A percentile compares a stretch with the other conserved stretches of the same genome.
Conservation (phyloP, 2,113 vertebrate genomes). For the Pseudorasbora parva region DNA sequence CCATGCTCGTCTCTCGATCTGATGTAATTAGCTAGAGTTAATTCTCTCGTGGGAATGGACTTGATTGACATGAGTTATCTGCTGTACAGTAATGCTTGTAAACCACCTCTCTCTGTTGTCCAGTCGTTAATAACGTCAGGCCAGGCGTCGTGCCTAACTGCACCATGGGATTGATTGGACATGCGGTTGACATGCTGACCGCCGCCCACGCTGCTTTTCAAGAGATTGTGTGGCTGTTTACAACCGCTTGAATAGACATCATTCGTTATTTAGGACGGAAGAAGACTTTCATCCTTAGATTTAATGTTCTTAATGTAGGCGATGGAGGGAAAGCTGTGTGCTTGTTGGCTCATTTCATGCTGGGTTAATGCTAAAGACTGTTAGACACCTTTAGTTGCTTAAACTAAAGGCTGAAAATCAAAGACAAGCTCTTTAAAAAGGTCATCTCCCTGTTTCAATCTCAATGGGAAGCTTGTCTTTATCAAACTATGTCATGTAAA, state of each 20-base stretch:
- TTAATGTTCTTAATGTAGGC: background rate
- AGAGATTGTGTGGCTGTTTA: background rate
- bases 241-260: background rate
- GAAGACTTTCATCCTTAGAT: background rate
- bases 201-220: background rate
- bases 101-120: slow-evolving; percentile 17
- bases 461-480: background rate
- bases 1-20: slow-evolving; percentile 18
- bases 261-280: background rate
- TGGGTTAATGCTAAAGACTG: background rate
- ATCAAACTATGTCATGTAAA: background rate
- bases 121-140: slow-evolving; percentile 48
- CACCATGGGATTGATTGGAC: slow-evolving; percentile 66
- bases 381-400: background rate
- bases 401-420: background rate
- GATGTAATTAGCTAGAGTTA: slow-evolving; percentile 46
- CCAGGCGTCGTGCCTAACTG: slow-evolving; percentile 54
- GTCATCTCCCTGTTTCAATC: background rate
- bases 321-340: background rate
- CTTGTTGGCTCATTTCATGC: background rate
- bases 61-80: slow-evolving; percentile 47
- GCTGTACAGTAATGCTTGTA: slow-evolving; percentile 30
- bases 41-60: slow-evolving; percentile 44
- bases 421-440: background rate
- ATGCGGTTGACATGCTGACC: slow-evolving; percentile 52